Conservation (phyloP, 2,113 vertebrate species). For the Anoplopoma fimbria region DNA sequence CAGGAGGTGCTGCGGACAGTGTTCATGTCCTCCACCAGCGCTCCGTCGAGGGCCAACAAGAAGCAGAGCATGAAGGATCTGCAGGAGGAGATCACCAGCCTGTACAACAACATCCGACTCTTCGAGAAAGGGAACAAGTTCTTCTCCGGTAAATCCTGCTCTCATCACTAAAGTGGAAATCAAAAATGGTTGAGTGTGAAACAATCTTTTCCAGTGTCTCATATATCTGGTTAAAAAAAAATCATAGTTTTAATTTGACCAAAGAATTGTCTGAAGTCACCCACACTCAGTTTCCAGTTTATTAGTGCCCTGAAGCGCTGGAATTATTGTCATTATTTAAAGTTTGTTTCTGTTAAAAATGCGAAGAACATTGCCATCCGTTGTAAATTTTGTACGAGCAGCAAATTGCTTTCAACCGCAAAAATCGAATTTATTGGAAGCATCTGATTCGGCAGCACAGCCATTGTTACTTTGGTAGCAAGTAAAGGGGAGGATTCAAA, state of each 20-base stretch:
- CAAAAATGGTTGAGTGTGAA: neutral
- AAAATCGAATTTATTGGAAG: too few species aligned
- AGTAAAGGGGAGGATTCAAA: too few species aligned
- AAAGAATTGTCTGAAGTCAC: too few species aligned
- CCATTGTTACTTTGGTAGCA: too few species aligned
- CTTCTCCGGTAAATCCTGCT: slow-evolving; percentile 87
- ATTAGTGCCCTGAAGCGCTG: neutral
- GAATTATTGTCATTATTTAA: neutral
- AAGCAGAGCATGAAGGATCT: slow-evolving; percentile 94
- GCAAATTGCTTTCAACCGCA: too few species aligned
- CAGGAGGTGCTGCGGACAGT: slow-evolving; percentile 92
- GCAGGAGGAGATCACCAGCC: slow-evolving; percentile 93
- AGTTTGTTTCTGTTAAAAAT: neutral
- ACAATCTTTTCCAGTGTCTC: neutral
- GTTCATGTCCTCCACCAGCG: slow-evolving; percentile 88
- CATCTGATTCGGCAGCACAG: too few species aligned
- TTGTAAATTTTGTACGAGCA: neutral
- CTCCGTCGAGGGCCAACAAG: slow-evolving; percentile 86
- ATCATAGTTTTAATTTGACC: too few species aligned
- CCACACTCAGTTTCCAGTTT: neutral
- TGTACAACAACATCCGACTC: slow-evolving; percentile 93
- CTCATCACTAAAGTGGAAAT: neutral
- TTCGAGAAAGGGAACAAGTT: slow-evolving; percentile 93
- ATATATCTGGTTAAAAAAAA: too few species aligned
- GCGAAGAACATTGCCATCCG: too few species aligned